These are phyloP conservation scores for Micrasema longulum DNA, from an alignment of 1,140 invertebrate genomes.

Conservation along the genomic window DNA sequence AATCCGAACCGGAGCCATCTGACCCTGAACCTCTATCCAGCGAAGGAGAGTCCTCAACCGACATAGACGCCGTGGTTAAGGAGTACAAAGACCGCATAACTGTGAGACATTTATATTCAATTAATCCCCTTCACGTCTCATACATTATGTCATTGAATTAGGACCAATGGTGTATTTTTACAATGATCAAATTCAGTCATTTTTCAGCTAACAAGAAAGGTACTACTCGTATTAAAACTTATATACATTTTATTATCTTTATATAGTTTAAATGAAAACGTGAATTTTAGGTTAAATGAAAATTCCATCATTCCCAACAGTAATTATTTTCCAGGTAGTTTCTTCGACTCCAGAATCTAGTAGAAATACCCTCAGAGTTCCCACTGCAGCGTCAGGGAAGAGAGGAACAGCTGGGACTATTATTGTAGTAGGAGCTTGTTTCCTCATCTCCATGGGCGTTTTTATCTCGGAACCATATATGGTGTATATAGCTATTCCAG, in stretches of 20 bases:
- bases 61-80: conserved; percentile 71
- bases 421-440: conserved; percentile 58
- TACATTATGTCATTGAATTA: too few relatives aligned
- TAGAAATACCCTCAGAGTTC: conserved; percentile 57
- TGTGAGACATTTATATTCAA: conserved; percentile 55
- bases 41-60: conserved; percentile 67
- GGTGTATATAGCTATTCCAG: conserved; percentile 40
- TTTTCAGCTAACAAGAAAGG: too few relatives aligned
- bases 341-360: conserved; percentile 63
- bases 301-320: too few relatives aligned
- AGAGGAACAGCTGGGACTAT: conserved; percentile 58
- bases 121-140: too few relatives aligned
- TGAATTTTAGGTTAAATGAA: too few relatives aligned
- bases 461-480: conserved; percentile 40
- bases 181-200: too few relatives aligned
- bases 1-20: conserved; percentile 57
- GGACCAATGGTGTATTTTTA: too few relatives aligned
- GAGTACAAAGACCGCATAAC: conserved; percentile 69
- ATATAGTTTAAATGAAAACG: too few relatives aligned
- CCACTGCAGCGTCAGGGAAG: conserved; percentile 57
- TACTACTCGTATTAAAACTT: too few relatives aligned
- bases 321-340: conserved; percentile 58
- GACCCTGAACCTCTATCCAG: conserved; percentile 50
- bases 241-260: too few relatives aligned
- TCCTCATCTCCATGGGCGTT: conserved; percentile 60